Evolutionary conservation across 1,140 invertebrate genomes (phyloP).

Genomic region (Carposina sasakii): DNA sequence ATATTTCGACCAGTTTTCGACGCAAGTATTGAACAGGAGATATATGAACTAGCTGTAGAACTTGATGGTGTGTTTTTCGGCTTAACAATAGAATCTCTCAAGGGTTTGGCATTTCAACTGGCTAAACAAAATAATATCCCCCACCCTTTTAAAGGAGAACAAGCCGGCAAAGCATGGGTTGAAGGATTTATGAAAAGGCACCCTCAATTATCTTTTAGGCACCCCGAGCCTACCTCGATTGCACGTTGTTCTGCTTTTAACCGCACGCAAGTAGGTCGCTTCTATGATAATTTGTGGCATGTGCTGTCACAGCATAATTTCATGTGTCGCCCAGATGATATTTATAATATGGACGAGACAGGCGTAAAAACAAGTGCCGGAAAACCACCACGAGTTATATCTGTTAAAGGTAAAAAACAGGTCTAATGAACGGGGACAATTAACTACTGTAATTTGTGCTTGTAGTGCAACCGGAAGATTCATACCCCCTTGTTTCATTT

Average conservation of each 20-base stretch:
- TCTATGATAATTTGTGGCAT: too few relatives aligned
- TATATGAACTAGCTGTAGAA: constrained; percentile 14
- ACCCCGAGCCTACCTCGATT: constrained; percentile 36
- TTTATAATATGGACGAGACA: constrained; percentile 55
- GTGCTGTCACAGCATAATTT: too few relatives aligned
- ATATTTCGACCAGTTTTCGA: constrained; percentile 9
- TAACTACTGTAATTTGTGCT: constrained; percentile 26
- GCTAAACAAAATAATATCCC: constrained; percentile 22
- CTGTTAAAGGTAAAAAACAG: constrained; percentile 34
- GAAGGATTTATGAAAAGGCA: constrained; percentile 27
- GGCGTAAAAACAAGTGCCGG: constrained; percentile 43
- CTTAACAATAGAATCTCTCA: constrained; percentile 17
- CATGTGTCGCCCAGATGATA: constrained; percentile 12
- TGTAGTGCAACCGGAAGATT: constrained; percentile 24
- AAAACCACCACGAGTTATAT: constrained; percentile 41
- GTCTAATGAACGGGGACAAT: constrained; percentile 35
- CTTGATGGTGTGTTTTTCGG: constrained; percentile 26
- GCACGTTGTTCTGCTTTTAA: constrained; percentile 37
- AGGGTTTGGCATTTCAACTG: constrained; percentile 23
- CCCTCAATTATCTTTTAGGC: constrained; percentile 31
- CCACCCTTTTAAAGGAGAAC: constrained; percentile 12
- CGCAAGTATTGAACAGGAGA: constrained; percentile 11
- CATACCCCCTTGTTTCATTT: constrained; percentile 3
- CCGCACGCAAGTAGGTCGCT: constrained; percentile 29
- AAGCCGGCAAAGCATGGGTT: constrained; percentile 21